phyloP scores from a whole-genome alignment of 2,888 invertebrate genomes.

The Sclerodermus sp. region DNA sequence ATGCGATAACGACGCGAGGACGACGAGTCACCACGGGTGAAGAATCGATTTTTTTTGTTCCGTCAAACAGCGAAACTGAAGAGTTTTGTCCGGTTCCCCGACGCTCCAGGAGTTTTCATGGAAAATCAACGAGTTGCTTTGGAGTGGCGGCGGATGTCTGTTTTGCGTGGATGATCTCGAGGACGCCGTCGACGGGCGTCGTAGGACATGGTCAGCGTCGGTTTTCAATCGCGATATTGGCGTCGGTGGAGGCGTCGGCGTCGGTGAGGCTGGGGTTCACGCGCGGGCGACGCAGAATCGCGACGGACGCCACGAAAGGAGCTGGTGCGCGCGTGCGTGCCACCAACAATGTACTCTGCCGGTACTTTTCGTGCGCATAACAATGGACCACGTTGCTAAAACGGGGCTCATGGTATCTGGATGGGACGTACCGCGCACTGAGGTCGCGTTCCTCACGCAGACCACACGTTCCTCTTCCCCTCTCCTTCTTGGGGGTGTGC shows the following conservation, averaged over 20 bases:
- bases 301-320: constrained; percentile 16
- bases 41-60: no score
- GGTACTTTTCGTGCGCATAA: constrained; percentile 43
- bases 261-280: no score
- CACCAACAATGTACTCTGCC: constrained; percentile 42
- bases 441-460: constrained; percentile 32
- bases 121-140: no score
- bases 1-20: no score
- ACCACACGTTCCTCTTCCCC: constrained; percentile 7
- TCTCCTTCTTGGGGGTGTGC: constrained; percentile 1
- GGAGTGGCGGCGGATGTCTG: neutral
- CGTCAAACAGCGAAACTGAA: no score
- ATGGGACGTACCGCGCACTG: constrained; percentile 43
- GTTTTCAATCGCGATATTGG: neutral
- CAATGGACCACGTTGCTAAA: constrained; percentile 46
- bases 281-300: neutral
- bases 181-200: neutral
- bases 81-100: no score
- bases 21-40: no score
- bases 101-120: no score
- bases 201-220: constrained; percentile 5
- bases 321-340: constrained; percentile 40
- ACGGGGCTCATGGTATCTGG: constrained; percentile 41
- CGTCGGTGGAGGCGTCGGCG: no score
- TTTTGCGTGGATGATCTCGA: neutral